Evolutionary conservation across 2,797 vertebrate genomes (phyloP).

Genomic region (Chanos chanos): DNA sequence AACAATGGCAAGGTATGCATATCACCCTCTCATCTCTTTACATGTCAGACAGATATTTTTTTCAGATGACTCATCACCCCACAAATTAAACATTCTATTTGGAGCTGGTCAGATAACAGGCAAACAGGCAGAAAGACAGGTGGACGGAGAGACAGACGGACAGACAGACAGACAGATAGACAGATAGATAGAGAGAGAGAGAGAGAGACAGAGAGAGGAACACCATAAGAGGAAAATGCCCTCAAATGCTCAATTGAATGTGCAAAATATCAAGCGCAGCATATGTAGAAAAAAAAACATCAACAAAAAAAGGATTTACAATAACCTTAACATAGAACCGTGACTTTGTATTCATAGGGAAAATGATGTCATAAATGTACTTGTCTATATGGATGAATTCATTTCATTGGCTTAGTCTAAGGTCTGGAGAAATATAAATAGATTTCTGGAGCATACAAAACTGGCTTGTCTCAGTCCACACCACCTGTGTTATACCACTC

Average conservation of each 20-base stretch:
- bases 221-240: no score
- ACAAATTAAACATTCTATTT: no score
- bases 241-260: no score
- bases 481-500: not conserved
- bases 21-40: not conserved
- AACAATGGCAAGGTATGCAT: conserved; percentile 61
- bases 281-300: no score
- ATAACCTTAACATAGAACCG: no score
- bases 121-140: not conserved
- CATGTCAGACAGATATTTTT: not conserved
- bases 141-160: not conserved
- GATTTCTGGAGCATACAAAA: not conserved
- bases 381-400: not conserved
- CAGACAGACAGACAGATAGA: not conserved
- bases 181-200: not conserved
- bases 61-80: no score
- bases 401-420: not conserved
- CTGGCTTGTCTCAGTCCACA: not conserved
- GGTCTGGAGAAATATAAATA: not conserved
- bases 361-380: conserved; percentile 6
- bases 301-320: no score
- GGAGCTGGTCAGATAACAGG: not conserved
- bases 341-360: no score
- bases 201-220: not conserved
- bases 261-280: no score